Percentiles rank a stretch among this genome's conserved stretches.
Conservation (phyloP, 2,888 invertebrate genomes). For the Platycheirus rosarum region DNA sequence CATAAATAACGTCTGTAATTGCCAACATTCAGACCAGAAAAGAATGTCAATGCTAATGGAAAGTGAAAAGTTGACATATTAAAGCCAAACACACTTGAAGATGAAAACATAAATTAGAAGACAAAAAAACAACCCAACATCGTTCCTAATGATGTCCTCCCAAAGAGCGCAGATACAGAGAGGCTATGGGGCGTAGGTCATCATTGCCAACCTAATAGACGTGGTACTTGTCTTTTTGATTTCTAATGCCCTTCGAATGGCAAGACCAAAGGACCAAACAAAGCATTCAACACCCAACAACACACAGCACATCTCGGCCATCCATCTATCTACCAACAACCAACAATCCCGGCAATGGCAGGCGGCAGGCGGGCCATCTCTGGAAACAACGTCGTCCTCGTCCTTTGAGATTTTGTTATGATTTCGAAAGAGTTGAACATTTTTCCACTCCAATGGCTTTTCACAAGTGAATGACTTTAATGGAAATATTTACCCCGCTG, state of each 20-base stretch:
- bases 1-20: constrained; percentile 63
- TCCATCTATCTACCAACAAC: constrained; percentile 49
- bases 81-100: constrained; percentile 30
- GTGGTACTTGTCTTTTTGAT: constrained; percentile 57
- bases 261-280: constrained; percentile 70
- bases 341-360: constrained; percentile 23
- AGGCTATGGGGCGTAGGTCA: constrained; percentile 39
- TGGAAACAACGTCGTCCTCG: constrained; percentile 13
- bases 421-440: constrained; percentile 71
- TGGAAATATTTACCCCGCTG: constrained; percentile 66
- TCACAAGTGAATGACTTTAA: constrained; percentile 72
- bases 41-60: constrained; percentile 50
- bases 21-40: constrained; percentile 48
- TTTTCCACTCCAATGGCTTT: constrained; percentile 70
- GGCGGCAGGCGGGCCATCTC: background rate
- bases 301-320: constrained; percentile 15
- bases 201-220: constrained; percentile 36
- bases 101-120: constrained; percentile 41
- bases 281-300: constrained; percentile 56
- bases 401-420: constrained; percentile 64
- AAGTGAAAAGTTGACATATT: constrained; percentile 47
- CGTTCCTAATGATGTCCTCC: constrained; percentile 42
- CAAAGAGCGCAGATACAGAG: background rate
- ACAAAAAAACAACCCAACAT: constrained; percentile 44
- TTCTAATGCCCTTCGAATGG: constrained; percentile 61